A percentile compares a stretch with the other conserved stretches of the same genome.
Conservation (phyloP, 1,140 invertebrate species). For the Orchestia grillus region DNA sequence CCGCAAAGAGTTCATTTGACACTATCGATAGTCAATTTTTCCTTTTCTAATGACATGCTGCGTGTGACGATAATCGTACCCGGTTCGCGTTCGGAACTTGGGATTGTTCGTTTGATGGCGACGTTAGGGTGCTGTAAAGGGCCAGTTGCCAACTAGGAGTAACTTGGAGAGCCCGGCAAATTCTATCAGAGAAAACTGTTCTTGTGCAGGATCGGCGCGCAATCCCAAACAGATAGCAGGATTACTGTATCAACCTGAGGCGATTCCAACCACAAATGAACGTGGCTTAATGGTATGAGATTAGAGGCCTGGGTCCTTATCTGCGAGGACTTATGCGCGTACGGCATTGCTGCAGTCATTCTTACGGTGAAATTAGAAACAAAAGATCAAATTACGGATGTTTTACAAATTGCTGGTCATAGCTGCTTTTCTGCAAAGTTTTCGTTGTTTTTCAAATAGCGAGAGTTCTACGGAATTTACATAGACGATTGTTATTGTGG, state of each 20-base stretch:
- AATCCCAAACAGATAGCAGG: conserved; percentile 55
- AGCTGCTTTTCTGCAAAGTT: neutral
- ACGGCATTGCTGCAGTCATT: neutral
- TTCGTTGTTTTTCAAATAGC: neutral
- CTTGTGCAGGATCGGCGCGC: conserved; percentile 40
- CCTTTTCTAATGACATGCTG: conserved; percentile 50
- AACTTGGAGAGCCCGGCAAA: conserved; percentile 26
- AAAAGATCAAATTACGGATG: neutral
- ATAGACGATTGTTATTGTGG: neutral
- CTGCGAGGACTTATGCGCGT: neutral
- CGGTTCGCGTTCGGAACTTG: conserved; percentile 3
- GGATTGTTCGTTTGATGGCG: conserved; percentile 40
- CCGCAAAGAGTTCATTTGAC: conserved; percentile 22
- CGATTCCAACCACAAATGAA: conserved; percentile 2
- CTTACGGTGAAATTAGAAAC: neutral
- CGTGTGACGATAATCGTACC: conserved; percentile 25
- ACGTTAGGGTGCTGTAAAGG: conserved; percentile 51
- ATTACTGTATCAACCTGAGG: conserved; percentile 23
- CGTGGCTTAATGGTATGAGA: conserved; percentile 43
- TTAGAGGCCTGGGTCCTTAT: neutral
- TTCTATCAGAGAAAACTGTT: conserved; percentile 56
- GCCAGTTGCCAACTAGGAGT: conserved; percentile 47
- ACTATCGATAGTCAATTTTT: conserved; percentile 46
- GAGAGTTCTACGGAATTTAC: neutral
- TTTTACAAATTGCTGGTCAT: neutral